Evolutionary conservation across 2,113 vertebrate species (phyloP), one percentile per base, ranked within the genome.

Genomic region (Rhipidura dahli): DNA sequence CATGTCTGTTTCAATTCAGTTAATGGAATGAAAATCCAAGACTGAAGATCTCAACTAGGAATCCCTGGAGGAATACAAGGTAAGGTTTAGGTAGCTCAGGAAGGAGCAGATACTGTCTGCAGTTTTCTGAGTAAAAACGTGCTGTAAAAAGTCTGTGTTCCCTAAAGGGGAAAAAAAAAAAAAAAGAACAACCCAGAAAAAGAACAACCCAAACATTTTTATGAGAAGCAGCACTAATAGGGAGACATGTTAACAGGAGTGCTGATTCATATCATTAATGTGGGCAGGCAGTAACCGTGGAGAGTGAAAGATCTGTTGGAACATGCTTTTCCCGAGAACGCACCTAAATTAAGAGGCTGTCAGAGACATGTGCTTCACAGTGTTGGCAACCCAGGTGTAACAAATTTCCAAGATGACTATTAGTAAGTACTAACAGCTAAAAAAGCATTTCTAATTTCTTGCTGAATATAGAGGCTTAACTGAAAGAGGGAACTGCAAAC

Each of bases 371-470:
- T 83, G 84, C 42, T 94, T 80, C 83, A 73, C 5, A 59, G 75
- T 61, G 66, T 69, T 95, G 85, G 92, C 94, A 95, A 56, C 47
- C 81, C 77, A 95, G 87, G 87, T 93, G 87, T 91, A 93, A 87
- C 73, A 78, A 65, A 94, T 95, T 96, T 94, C 73, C 53, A 93
- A 47, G 61, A 65, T 65, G 85, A 93, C 85, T 94, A 56, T 79
- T 95, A 93, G 82, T 87, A 85, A 94, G 82, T 92, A 94, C 61
- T 93, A 94, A 83, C 75, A 90, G 85, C 70, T 96, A 72, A 88
- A 76, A 95, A 92, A 94, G 45, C 61, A 73, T 45, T 91, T 68
- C 42, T 82, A 44, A 94, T 90, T 80, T 95, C 78, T 94, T 72
- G 50, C 37, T 71, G 70, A 93, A 65, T 90, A 26, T 15, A 57